Base-by-base conservation (phyloP, 2,888 invertebrate species). In the Nudaria mundana region DNA sequence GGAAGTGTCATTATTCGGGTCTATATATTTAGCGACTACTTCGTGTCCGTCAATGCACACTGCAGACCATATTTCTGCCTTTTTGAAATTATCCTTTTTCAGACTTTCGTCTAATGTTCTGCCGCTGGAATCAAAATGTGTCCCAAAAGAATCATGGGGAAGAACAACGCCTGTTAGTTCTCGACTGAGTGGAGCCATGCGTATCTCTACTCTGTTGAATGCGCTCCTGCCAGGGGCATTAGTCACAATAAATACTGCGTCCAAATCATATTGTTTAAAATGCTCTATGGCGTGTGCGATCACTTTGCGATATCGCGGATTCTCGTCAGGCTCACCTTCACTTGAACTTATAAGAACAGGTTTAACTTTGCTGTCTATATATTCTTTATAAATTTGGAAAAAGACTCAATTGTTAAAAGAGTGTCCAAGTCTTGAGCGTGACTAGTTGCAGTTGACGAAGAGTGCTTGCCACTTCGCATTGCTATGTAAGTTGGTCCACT, bases 401-500 rank as follows among this genome's bases (percentile, higher is more conserved):
- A n/a, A n/a, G n/a, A n/a, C n/a, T n/a, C n/a, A n/a, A n/a, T n/a
- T n/a, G n/a, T n/a, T n/a, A n/a, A n/a, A n/a, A n/a, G n/a, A n/a
- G n/a, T 44, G 26, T 58, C 45, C 40, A 63, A 53, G 39, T 55
- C 54, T 30, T 40, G 28, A 50, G 57, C 55, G 44, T 58, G 54
- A 40, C 45, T 52, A 31, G 50, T 47, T 32, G 56, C 55, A 32
- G 52, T 55, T 23, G 55, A 63, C 29, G 57, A 58, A 30, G 36
- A 13, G 47, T 56, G 58, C 33, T 68, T 52, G 34, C 54, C 56
- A 41, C 55, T 57, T 40, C 54, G 14, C 37, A 54, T 58, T 20
- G 75, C 66, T 26, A 82, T 58, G 53, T 73, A 76, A 31, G 44
- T 40, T 30, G 40, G 44, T 18, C 44, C 40, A 26, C 30, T 30